These are phyloP conservation scores for Falco punctatus DNA, from an alignment of 2,113 vertebrate genomes.

Conservation along the genomic window DNA sequence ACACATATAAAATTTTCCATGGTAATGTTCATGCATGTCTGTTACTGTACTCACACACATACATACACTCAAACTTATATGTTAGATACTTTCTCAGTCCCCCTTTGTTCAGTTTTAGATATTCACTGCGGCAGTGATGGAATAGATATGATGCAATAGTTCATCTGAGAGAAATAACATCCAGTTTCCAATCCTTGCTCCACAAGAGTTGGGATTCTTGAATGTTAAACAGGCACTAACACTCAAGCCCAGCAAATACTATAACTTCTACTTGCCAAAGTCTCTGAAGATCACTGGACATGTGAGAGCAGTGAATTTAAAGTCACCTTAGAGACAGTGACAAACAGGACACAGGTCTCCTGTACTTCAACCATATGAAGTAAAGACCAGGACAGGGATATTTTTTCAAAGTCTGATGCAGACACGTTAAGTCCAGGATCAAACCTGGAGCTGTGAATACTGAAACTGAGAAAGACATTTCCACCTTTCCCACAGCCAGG, in stretches of 20 bases:
- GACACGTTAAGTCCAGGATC: neutral
- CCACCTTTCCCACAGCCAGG: neutral
- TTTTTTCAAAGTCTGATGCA: neutral
- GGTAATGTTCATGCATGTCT: fast-evolving
- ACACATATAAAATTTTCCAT: neutral
- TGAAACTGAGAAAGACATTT: neutral
- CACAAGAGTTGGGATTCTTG: neutral
- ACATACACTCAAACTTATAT: neutral
- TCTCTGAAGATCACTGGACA: neutral
- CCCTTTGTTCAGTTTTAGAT: neutral
- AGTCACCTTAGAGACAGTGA: neutral
- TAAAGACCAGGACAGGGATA: neutral
- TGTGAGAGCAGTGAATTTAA: neutral
- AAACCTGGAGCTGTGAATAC: neutral
- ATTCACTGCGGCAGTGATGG: neutral
- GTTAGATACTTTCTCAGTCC: neutral
- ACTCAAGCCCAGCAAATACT: neutral
- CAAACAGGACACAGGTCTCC: neutral
- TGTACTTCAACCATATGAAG: neutral
- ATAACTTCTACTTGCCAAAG: fast-evolving
- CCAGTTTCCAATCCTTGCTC: neutral
- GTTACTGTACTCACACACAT: neutral
- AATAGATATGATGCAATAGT: neutral
- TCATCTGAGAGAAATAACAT: neutral
- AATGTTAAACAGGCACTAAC: neutral